A percentile compares a stretch with the other conserved stretches of the same genome.
phyloP scores from a whole-genome alignment of 2,888 invertebrate species.

The Eupithecia centaureata region DNA sequence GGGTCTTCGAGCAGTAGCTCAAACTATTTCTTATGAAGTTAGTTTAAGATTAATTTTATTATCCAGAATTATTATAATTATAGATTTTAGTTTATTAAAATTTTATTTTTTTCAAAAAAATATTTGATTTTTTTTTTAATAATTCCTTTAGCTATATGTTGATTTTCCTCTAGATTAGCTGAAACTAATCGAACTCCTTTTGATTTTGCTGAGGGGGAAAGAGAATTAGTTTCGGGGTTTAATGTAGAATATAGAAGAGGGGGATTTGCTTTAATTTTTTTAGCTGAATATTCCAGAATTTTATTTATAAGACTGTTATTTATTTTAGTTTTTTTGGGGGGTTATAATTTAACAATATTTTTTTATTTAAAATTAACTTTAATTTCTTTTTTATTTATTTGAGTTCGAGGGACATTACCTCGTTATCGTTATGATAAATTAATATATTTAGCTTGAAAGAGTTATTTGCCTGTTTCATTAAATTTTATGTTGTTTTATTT shows the following conservation, averaged over 20 bases:
- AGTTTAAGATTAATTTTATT: conserved; percentile 87
- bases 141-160: conserved; percentile 82
- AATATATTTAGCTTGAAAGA: conserved; percentile 87
- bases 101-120: conserved; percentile 78
- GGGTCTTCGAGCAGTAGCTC: conserved; percentile 86
- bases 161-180: conserved; percentile 85
- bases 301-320: conserved; percentile 87
- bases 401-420: conserved; percentile 86
- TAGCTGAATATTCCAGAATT: conserved; percentile 88
- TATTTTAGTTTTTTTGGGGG: conserved; percentile 84
- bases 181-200: conserved; percentile 90
- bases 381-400: conserved; percentile 86
- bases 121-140: conserved; percentile 83
- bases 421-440: conserved; percentile 90
- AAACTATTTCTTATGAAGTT: conserved; percentile 91
- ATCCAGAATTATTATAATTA: conserved; percentile 83
- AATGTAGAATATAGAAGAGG: conserved; percentile 90
- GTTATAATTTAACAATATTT: conserved; percentile 69
- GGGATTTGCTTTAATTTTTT: conserved; percentile 89
- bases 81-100: conserved; percentile 79
- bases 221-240: conserved; percentile 91
- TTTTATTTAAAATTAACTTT: conserved; percentile 84
- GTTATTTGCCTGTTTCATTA: conserved; percentile 86
- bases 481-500: conserved; percentile 85
- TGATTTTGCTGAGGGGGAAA: conserved; percentile 92